Evolutionary conservation across 1,140 invertebrate genomes (phyloP).

Genomic region (Elysia chlorotica): DNA sequence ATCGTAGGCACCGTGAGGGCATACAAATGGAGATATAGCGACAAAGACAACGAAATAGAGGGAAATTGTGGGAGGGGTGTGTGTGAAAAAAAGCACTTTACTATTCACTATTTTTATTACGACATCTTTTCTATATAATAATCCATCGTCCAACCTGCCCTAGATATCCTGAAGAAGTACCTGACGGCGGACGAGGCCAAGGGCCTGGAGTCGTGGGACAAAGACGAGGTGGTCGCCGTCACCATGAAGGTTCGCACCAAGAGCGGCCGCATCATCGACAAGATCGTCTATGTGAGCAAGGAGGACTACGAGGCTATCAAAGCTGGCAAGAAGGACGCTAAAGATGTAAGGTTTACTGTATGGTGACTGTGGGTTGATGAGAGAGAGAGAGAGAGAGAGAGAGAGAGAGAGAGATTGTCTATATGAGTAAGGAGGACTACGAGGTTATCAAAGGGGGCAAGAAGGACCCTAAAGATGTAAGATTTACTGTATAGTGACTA

Average conservation of each 20-base stretch:
- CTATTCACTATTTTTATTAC: too few relatives aligned
- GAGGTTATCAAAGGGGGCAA: constrained; percentile 52
- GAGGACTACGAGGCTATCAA: constrained; percentile 58
- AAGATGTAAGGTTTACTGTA: constrained; percentile 26
- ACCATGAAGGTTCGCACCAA: constrained; percentile 59
- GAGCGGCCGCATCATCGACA: constrained; percentile 57
- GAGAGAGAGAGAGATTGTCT: too few relatives aligned
- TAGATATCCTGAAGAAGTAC: constrained; percentile 47
- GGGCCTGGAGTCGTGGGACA: constrained; percentile 58
- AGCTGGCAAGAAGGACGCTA: constrained; percentile 46
- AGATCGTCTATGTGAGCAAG: constrained; percentile 57
- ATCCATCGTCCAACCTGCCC: too few relatives aligned
- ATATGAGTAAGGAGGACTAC: constrained; percentile 59
- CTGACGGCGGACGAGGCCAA: constrained; percentile 54
- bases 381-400: too few relatives aligned
- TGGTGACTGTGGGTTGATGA: too few relatives aligned
- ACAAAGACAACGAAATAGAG: too few relatives aligned
- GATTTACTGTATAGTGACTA: not conserved
- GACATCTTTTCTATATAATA: too few relatives aligned
- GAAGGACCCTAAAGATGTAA: constrained; percentile 44
- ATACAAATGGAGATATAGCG: too few relatives aligned
- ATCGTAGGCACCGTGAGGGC: too few relatives aligned
- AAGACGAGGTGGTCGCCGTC: constrained; percentile 58
- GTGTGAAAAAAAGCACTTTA: too few relatives aligned
- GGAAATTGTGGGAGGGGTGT: too few relatives aligned